Evolutionary conservation across 1,140 invertebrate species (phyloP), one percentile per base, ranked within the genome.

Genomic region (Conopomorpha cramerella): DNA sequence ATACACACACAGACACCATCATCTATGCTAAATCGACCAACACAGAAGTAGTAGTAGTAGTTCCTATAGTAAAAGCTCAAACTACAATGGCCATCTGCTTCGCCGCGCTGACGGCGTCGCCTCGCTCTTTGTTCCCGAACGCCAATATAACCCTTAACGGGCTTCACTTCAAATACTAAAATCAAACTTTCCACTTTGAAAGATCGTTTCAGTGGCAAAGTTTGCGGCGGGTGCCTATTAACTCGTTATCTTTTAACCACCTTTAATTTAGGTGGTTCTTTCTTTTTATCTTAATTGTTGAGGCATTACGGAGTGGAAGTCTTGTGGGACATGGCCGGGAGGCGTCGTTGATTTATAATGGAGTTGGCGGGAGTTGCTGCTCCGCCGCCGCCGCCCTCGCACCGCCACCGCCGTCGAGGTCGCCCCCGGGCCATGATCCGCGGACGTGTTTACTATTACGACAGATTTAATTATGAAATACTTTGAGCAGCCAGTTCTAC

Each of bases 261-360:
- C 65, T 72, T 72, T 64, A 74, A 72, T 72, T 70, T 65, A 53
- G 58, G 57, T 62, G 53, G 56, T 62, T 61, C 61, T 54, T 74
- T 72, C 65, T 72, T 76, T 74, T 76, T 72, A 76, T 76, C 71
- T 72, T 76, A 76, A 76, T 76, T 76, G 68, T 70, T 68, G 60
- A 59, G 63, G 53, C 57, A 71, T 71, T 71, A 62, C 68, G 51
- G 61, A 58, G 62, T 57, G 51, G 53, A 71, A 72, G 67, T 70
- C 67, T 57, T 68, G 68, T 51, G 66, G 59, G 71, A 72, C 58
- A 66, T 65, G 67, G 62, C 71, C 65, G 48, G 57, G 46, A 76
- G 71, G 71, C 67, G 61, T 71, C 66, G 58, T 76, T 72, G 71
- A 76, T 76, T 76, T 76, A 76, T 76, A 76, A 76, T 76, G 66